A percentile compares a stretch with the other conserved stretches of the same genome.
phyloP scores from a whole-genome alignment of 2,797 vertebrate genomes.

The Smutsia gigantea region DNA sequence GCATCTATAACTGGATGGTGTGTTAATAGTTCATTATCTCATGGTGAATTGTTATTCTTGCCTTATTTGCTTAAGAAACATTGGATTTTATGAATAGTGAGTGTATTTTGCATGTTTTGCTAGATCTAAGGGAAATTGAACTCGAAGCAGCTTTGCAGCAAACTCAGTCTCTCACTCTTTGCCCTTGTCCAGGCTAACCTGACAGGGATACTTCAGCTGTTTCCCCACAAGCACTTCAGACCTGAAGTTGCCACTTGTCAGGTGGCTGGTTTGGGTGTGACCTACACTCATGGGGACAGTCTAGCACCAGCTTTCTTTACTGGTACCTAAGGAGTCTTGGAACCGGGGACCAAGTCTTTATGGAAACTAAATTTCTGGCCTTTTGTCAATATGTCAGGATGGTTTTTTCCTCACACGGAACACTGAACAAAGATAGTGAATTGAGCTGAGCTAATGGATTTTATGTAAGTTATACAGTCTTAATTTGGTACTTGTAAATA shows the following conservation, averaged over 20 bases:
- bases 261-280: background rate
- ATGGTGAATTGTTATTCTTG: slow-evolving; percentile 61
- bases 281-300: background rate
- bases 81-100: slow-evolving; percentile 79
- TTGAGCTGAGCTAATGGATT: background rate
- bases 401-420: background rate
- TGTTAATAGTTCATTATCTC: slow-evolving; percentile 63
- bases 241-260: rapidly evolving
- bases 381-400: background rate
- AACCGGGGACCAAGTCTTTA: background rate
- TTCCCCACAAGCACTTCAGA: background rate
- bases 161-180: background rate
- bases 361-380: background rate
- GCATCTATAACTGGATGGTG: background rate
- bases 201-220: background rate
- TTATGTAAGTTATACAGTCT: slow-evolving; percentile 38
- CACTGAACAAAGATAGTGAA: background rate
- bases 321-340: background rate
- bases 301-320: background rate
- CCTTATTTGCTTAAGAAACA: slow-evolving; percentile 64
- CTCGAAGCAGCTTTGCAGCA: background rate
- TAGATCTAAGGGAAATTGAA: background rate
- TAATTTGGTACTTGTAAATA: slow-evolving; percentile 79
- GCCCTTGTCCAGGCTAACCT: rapidly evolving
- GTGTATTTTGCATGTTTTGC: slow-evolving; percentile 63